phyloP scores from a whole-genome alignment of 2,113 vertebrate species.

The Dipodomys ordii region DNA sequence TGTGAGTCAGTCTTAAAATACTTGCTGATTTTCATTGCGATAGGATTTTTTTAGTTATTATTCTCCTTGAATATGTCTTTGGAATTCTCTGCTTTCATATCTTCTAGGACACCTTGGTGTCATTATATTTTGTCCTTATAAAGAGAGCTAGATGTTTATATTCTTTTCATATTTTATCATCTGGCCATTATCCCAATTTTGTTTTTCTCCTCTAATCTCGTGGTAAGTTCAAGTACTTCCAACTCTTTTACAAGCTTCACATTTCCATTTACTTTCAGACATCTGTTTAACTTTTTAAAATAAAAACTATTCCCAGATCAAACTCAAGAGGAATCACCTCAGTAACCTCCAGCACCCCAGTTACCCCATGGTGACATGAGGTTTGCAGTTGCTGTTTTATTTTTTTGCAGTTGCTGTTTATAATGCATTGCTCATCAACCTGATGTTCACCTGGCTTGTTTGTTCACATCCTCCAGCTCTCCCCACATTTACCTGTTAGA shows the following conservation, averaged over 20 bases:
- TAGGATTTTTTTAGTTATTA: constrained; percentile 29
- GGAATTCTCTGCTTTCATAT: constrained; percentile 1
- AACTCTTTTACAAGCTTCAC: not conserved
- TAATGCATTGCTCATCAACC: too few relatives aligned
- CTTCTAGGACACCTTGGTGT: not conserved
- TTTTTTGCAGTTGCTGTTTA: too few relatives aligned
- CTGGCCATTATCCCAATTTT: not conserved
- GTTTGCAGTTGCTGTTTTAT: too few relatives aligned
- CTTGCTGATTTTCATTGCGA: constrained; percentile 24
- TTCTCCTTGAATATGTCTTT: not conserved
- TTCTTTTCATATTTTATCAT: constrained; percentile 9
- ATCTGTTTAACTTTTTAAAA: not conserved
- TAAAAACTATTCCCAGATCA: not conserved
- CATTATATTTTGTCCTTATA: constrained; percentile 2
- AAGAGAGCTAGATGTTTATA: not conserved
- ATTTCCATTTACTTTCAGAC: not conserved
- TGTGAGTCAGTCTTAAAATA: constrained; percentile 27
- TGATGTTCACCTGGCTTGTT: too few relatives aligned
- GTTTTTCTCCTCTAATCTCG: not conserved
- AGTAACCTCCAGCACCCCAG: too few relatives aligned
- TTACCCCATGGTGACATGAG: too few relatives aligned
- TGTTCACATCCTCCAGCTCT: not conserved
- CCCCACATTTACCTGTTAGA: not conserved
- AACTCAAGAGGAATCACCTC: not conserved
- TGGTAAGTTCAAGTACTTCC: not conserved